Evolutionary conservation across 2,797 vertebrate species (phyloP), one percentile per base, ranked within the genome.

Genomic region (Pseudochromis fuscus): DNA sequence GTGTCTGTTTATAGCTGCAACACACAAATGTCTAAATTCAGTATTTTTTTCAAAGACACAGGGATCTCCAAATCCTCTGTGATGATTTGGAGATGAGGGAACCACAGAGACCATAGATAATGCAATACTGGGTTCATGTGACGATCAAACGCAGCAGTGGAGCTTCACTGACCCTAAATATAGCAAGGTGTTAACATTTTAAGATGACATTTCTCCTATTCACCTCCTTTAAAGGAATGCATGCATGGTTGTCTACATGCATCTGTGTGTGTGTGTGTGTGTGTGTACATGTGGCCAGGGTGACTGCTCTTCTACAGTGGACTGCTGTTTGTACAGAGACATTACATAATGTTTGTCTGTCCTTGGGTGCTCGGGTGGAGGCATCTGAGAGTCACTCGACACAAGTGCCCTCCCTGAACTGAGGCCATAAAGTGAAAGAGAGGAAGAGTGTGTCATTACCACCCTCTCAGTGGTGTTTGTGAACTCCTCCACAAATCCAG

Each of bases 311-410:
- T 25, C 33, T 25, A 52, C 60, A 62, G 24, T 46, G 64, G 53
- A 31, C 64, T 37, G 10, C 45, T 74, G 59, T 71, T 78, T 75
- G 38, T 2, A 15, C 55, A 44, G 60, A 72, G 57, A 76, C 49
- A 56, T 83, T 82, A 65, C 66, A 31, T 77, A 77, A 87, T 68
- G 44, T 77, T 79, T 73, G 49, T 67, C 40, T 77, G 66, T 64
- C 65, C 73, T 50, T 65, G 64, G 50, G 31, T 59, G 37, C 35
- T 66, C 1, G 8, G 73, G 25, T 59, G 50, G 46, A 71, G 72
- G 62, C 53, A 72, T 75, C 28, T 56, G 65, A 71, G 44, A 75
- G 64, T 75, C 49, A 55, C 3, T 55, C 1, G 0, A 79, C 2
- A 7, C 18, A 38, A 63, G 55, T n/a, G 38, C 30, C 45, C 51